These are phyloP conservation scores for Pogona vitticeps DNA, from an alignment of 2,113 vertebrate genomes.

Conservation along the genomic window DNA sequence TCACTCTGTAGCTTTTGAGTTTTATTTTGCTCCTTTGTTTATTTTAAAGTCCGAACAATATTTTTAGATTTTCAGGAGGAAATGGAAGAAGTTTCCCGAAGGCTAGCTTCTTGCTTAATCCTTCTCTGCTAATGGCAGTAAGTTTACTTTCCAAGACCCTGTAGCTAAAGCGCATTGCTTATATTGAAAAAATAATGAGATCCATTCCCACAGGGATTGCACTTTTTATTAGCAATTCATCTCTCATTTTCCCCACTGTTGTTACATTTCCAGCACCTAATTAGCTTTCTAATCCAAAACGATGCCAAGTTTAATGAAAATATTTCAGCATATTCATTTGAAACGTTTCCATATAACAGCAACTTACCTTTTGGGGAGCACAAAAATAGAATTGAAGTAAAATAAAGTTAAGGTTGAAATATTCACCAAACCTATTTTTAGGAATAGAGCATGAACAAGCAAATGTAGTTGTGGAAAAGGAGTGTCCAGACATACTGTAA, in stretches of 20 bases:
- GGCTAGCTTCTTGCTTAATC: constrained; percentile 13
- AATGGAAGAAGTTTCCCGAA: neutral
- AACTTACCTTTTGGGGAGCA: neutral
- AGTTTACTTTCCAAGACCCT: constrained; percentile 26
- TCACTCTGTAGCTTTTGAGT: neutral
- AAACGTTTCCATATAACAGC: neutral
- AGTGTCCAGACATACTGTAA: neutral
- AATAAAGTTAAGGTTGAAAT: neutral
- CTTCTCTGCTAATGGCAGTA: neutral
- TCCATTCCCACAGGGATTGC: constrained; percentile 44
- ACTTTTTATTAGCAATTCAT: constrained; percentile 52
- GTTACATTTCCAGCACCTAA: constrained; percentile 58
- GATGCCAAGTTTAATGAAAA: constrained; percentile 57
- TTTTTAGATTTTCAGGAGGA: neutral
- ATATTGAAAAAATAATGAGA: constrained; percentile 44
- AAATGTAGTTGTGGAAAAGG: neutral
- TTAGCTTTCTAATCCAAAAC: constrained; percentile 60
- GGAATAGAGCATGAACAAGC: neutral
- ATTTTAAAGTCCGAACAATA: neutral
- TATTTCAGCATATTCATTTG: constrained; percentile 34
- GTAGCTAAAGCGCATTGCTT: constrained; percentile 31
- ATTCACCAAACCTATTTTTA: neutral
- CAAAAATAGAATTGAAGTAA: neutral
- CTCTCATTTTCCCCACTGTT: constrained; percentile 36
- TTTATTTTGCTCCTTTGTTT: neutral